Base-by-base conservation (phyloP, 2,113 vertebrate genomes). In the Amphilophus citrinellus region DNA sequence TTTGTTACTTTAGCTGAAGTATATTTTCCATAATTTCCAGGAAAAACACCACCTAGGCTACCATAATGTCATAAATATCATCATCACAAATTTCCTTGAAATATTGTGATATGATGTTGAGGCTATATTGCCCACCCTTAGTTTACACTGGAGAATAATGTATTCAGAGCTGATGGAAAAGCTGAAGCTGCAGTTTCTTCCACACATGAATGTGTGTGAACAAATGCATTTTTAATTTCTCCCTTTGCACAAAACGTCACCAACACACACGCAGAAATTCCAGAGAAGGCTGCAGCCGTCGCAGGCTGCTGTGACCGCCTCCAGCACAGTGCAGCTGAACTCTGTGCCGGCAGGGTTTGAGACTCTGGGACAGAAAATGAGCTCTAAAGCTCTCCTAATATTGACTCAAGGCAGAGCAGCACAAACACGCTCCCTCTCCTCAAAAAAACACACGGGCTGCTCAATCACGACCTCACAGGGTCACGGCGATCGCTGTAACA, bases 371-470 rank as follows among this genome's bases (percentile, higher is more conserved):
- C 44, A 30, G 66, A 71, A 71, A 71, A 1, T 53, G 68, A 80
- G 58, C 77, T 20, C 66, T 80, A 73, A 60, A 63, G 75, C 80
- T 80, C 60, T 71, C 20, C 84, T 83, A 84, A 88, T 94, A 87
- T 94, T 93, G 91, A 94, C 93, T 87, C 86, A 92, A 86, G 75
- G 84, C 79, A 84, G 47, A 91, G 89, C 61, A 90, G 65, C 76
- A 77, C 78, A 93, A 93, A 91, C 85, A 84, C 75, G 24, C 47
- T 58, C 88, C 77, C 77, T 82, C 78, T 80, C 87, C n/a, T 47
- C 65, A 47, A 57, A 68, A 89, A 71, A 84, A 80, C 77, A 79
- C 78, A 75, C 37, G 1, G 35, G 65, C 86, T 62, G 78, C 61
- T 84, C 78, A 84, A 87, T 90, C 80, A 79, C 61, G 2, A 59